These are phyloP conservation scores for Ovis aries DNA, from an alignment of 2,113 vertebrate genomes.

Conservation along the genomic window DNA sequence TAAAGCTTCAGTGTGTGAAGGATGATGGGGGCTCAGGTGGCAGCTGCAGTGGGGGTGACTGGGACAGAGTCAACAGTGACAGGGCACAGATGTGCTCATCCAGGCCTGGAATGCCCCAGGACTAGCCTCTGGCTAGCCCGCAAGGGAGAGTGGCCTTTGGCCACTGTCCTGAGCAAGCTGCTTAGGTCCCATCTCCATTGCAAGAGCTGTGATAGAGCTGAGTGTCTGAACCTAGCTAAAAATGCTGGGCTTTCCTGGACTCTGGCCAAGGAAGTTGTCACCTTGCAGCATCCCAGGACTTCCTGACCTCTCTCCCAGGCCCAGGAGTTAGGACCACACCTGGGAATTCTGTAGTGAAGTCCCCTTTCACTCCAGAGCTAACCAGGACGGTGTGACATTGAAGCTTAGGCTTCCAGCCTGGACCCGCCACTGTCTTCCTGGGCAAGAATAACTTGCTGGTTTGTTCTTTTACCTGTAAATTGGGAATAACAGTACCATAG, in stretches of 20 bases:
- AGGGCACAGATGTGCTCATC: neutral
- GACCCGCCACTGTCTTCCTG: neutral
- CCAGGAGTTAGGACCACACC: neutral
- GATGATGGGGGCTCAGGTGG: neutral
- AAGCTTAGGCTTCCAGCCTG: neutral
- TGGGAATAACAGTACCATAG: neutral
- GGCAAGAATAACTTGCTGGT: neutral
- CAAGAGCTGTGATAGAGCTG: neutral
- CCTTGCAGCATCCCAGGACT: neutral
- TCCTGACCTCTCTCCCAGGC: neutral
- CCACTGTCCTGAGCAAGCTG: neutral
- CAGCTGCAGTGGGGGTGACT: neutral
- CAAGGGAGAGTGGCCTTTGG: neutral
- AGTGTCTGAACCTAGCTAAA: neutral
- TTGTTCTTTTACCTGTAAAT: neutral
- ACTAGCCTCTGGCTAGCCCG: neutral
- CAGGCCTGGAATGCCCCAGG: neutral
- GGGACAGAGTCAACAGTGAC: neutral
- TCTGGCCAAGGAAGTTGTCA: slow-evolving; percentile 1
- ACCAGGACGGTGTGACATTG: neutral
- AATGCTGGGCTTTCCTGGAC: neutral
- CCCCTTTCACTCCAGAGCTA: neutral
- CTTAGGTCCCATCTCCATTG: neutral
- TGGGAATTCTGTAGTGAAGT: neutral
- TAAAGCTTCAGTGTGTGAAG: neutral